A percentile compares a stretch with the other conserved stretches of the same genome.
phyloP scores from a whole-genome alignment of 2,113 vertebrate species.

The Lagopus leucura region DNA sequence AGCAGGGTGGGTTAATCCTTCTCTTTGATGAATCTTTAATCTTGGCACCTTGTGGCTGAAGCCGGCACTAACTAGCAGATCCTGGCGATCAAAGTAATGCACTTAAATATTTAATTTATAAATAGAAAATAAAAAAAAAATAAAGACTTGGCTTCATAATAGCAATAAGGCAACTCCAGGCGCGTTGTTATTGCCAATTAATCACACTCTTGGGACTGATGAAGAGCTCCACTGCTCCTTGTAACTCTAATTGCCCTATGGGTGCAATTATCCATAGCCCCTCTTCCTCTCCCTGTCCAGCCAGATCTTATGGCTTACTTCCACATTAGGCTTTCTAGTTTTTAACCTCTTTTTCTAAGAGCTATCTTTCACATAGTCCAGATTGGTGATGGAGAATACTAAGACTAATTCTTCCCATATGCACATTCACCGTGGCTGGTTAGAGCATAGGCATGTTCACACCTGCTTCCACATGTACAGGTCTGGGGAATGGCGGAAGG shows the following conservation, averaged over 20 bases:
- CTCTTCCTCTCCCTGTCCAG: conserved; percentile 28
- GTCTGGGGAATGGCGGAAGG: neutral
- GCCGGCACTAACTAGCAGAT: conserved; percentile 58
- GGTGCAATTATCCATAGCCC: conserved; percentile 52
- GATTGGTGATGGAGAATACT: neutral
- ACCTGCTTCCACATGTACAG: rapidly evolving
- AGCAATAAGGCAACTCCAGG: conserved; percentile 53
- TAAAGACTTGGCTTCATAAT: conserved; percentile 61
- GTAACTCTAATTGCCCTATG: conserved; percentile 65
- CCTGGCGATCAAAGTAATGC: conserved; percentile 61
- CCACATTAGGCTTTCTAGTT: neutral
- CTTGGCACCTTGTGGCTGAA: conserved; percentile 65
- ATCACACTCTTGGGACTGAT: conserved; percentile 51
- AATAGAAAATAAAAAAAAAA: conserved; percentile 65
- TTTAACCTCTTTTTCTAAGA: conserved; percentile 26
- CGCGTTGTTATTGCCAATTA: conserved; percentile 58
- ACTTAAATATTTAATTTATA: conserved; percentile 75
- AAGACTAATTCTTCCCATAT: neutral
- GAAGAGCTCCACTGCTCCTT: conserved; percentile 20
- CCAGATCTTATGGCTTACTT: conserved; percentile 55
- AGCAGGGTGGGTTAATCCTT: conserved; percentile 45
- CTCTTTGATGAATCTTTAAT: conserved; percentile 76
- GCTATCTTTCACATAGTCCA: neutral
- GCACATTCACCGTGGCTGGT: neutral
- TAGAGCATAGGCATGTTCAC: neutral